Conservation (phyloP, 2,888 invertebrate species). For the Aricia artaxerxes region DNA sequence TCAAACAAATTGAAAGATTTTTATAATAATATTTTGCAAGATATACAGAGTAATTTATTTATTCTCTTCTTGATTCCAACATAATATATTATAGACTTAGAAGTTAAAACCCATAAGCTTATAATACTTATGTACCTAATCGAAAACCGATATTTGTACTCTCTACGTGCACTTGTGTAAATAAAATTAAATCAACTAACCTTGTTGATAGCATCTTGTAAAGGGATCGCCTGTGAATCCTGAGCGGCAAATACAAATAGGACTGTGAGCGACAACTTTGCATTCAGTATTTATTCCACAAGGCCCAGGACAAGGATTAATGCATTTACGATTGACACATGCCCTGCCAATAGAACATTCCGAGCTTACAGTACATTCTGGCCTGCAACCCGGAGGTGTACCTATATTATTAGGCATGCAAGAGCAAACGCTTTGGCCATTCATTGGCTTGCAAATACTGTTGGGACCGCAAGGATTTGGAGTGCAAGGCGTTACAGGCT, state of each 20-base stretch:
- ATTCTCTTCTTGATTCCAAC: too few relatives aligned
- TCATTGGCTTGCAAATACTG: slow-evolving; percentile 85
- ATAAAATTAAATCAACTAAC: slow-evolving; percentile 54
- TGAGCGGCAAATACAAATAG: slow-evolving; percentile 86
- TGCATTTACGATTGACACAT: slow-evolving; percentile 88
- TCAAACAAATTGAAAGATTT: too few relatives aligned
- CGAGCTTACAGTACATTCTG: slow-evolving; percentile 88
- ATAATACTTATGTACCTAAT: too few relatives aligned
- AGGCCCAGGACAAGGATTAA: slow-evolving; percentile 87
- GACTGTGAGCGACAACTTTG: slow-evolving; percentile 88
- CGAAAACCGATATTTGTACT: too few relatives aligned
- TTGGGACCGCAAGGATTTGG: slow-evolving; percentile 89
- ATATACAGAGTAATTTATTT: too few relatives aligned
- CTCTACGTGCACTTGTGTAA: background rate
- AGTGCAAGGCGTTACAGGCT: slow-evolving; percentile 80
- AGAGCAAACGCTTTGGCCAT: slow-evolving; percentile 87
- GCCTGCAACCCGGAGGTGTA: slow-evolving; percentile 87
- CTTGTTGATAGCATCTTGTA: slow-evolving; percentile 80
- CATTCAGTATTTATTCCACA: slow-evolving; percentile 86
- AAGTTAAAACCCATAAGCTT: too few relatives aligned
- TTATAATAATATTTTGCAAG: too few relatives aligned
- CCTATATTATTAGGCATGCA: slow-evolving; percentile 87
- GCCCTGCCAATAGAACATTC: slow-evolving; percentile 87
- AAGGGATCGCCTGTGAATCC: slow-evolving; percentile 86
- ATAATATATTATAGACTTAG: too few relatives aligned